Evolutionary conservation across 2,113 vertebrate species (phyloP), one percentile per base, ranked within the genome.

Genomic region (Phoenicopterus ruber): DNA sequence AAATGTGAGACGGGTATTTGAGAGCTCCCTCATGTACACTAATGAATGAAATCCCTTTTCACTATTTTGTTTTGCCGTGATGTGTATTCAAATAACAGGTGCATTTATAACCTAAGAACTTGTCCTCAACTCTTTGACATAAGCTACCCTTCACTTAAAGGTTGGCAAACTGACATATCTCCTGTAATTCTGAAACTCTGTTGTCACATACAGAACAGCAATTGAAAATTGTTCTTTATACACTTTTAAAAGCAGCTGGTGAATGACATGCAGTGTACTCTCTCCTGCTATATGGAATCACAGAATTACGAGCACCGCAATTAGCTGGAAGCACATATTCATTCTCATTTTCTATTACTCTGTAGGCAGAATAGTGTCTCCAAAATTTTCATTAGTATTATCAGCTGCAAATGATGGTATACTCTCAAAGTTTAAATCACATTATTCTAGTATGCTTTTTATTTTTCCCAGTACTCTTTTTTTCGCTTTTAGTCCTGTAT

Each of bases 301-400:
- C 32, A 47, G 73, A 94, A 66, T 76, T 67, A 91, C 3, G 3
- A 87, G 57, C 70, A 63, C 40, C 0, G 0, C 82, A 93, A 92
- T 93, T 96, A 90, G 82, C 52, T 0, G 0, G 65, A 74, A 96
- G 72, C 82, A 82, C 16, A 82, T 38, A 61, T 36, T 65, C 63
- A 44, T 81, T 82, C 61, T 44, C 32, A 63, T 93, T 50, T 88
- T 95, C 55, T 66, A 55, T 82, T 87, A 87, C 52, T 91, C 65
- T 82, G 25, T 46, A 91, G 55, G 78, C 25, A 94, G 57, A 87
- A 78, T 2, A 69, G n/a, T 9, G 26, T 47, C 65, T 79, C 52
- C 29, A 71, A 85, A 85, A 55, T 85, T 92, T 91, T 91, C 73
- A 87, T 89, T 88, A 58, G 36, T 52, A 88, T 86, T 95, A 94